Evolutionary conservation across 1,140 invertebrate species (phyloP).

Genomic region (Hirudo medicinalis): DNA sequence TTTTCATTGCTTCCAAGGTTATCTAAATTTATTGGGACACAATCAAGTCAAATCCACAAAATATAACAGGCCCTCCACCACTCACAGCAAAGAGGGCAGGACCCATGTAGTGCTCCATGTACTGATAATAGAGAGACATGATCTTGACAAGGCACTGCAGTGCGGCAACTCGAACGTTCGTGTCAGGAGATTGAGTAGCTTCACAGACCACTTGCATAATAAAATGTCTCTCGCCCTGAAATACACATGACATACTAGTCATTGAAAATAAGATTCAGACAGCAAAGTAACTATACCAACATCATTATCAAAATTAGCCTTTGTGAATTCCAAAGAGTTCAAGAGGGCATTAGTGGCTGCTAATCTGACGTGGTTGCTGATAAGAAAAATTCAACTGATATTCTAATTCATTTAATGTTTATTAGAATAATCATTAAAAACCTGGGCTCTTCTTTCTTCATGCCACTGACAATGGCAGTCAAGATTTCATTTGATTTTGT

Average conservation of each 20-base stretch:
- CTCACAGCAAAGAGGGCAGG: conserved; percentile 84
- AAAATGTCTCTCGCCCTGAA: conserved; percentile 64
- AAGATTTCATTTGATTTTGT: conserved; percentile 87
- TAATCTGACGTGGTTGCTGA: conserved; percentile 46
- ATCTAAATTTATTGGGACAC: conserved; percentile 50
- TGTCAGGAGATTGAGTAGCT: conserved; percentile 58
- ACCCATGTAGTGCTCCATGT: conserved; percentile 98
- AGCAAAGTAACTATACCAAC: conserved; percentile 37
- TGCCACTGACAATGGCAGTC: conserved; percentile 96
- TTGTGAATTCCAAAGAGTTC: conserved; percentile 98
- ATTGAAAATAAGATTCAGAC: neutral
- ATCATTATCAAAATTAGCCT: conserved; percentile 94
- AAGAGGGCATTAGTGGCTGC: conserved; percentile 90
- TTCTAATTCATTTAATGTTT: too few species aligned
- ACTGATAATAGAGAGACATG: conserved; percentile 94
- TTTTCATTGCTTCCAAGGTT: conserved; percentile 95
- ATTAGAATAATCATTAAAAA: conserved; percentile 18
- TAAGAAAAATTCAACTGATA: conserved; percentile 18
- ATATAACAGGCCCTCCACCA: conserved; percentile 22
- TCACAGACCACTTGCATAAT: conserved; percentile 99
- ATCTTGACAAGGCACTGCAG: conserved; percentile 98
- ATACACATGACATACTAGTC: neutral
- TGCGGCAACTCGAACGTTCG: conserved; percentile 71
- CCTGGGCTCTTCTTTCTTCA: conserved; percentile 68
- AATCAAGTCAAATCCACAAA: neutral